These are phyloP conservation scores for Psilopsiagon aurifrons DNA, from an alignment of 2,113 vertebrate genomes.

Conservation along the genomic window DNA sequence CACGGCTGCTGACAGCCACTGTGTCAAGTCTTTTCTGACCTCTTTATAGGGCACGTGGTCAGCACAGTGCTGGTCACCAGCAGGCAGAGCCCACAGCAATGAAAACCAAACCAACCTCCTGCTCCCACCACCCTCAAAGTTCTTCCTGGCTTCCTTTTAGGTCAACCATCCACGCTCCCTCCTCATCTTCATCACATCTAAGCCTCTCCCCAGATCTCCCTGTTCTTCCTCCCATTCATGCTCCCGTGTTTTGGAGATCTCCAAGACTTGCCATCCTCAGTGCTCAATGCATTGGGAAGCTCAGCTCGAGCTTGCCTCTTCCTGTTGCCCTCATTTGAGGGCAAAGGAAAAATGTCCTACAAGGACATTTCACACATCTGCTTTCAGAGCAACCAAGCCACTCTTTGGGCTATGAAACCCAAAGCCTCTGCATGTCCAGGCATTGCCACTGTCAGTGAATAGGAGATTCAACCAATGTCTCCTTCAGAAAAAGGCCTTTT, in stretches of 20 bases:
- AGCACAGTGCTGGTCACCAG: background rate
- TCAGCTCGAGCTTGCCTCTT: background rate
- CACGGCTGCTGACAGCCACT: accelerated
- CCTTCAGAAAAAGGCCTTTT: background rate
- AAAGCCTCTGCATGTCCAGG: background rate
- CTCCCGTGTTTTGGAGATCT: accelerated
- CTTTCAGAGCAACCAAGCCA: background rate
- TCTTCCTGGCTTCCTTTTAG: background rate
- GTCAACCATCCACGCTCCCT: background rate
- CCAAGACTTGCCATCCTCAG: background rate
- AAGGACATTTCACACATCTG: background rate
- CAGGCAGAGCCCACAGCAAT: background rate
- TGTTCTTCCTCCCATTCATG: background rate
- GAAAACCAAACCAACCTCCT: background rate
- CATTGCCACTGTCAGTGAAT: background rate
- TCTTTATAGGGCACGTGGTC: background rate
- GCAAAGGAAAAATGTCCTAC: background rate
- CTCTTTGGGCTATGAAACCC: background rate
- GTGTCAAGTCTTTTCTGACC: background rate
- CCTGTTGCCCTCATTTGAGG: background rate
- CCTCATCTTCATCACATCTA: background rate
- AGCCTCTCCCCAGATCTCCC: background rate
- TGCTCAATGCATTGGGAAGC: accelerated
- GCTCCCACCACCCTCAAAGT: background rate
- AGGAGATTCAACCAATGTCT: background rate